These are phyloP conservation scores for Ceramica pisi DNA, from an alignment of 2,888 invertebrate species.

Conservation along the genomic window DNA sequence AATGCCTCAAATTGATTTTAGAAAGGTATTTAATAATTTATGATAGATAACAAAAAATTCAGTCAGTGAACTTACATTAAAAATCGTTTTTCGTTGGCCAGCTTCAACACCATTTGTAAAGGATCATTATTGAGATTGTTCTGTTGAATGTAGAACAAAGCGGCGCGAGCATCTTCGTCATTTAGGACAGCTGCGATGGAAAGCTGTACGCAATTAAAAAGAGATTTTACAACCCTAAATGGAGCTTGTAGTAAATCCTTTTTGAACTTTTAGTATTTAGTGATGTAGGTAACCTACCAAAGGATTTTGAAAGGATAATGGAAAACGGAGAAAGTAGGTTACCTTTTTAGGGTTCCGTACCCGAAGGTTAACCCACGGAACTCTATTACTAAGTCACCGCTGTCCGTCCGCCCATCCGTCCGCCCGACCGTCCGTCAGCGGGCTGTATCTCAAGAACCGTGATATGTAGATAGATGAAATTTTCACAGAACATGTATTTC, in stretches of 20 bases:
- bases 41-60: slow-evolving; percentile 6
- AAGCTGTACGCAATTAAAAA: slow-evolving; percentile 65
- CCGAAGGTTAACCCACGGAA: too few species aligned
- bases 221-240: slow-evolving; percentile 62
- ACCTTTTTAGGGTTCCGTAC: too few species aligned
- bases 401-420: too few species aligned
- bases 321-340: not conserved
- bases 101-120: slow-evolving; percentile 52
- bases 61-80: slow-evolving; percentile 17
- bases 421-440: too few species aligned
- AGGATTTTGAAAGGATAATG: slow-evolving; percentile 11
- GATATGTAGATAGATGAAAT: too few species aligned
- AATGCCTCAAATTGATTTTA: not conserved
- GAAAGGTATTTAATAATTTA: not conserved
- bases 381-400: too few species aligned
- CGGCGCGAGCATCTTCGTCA: slow-evolving; percentile 41
- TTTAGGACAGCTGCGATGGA: slow-evolving; percentile 44
- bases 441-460: too few species aligned
- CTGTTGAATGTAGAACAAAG: slow-evolving; percentile 46
- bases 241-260: slow-evolving; percentile 55
- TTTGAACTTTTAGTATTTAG: slow-evolving; percentile 19
- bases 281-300: not conserved
- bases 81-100: slow-evolving; percentile 19
- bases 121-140: slow-evolving; percentile 56
- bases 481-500: too few species aligned